Percentiles rank a stretch among this genome's conserved stretches.
Conservation (phyloP, 2,113 vertebrate species). For the Sorex araneus region DNA sequence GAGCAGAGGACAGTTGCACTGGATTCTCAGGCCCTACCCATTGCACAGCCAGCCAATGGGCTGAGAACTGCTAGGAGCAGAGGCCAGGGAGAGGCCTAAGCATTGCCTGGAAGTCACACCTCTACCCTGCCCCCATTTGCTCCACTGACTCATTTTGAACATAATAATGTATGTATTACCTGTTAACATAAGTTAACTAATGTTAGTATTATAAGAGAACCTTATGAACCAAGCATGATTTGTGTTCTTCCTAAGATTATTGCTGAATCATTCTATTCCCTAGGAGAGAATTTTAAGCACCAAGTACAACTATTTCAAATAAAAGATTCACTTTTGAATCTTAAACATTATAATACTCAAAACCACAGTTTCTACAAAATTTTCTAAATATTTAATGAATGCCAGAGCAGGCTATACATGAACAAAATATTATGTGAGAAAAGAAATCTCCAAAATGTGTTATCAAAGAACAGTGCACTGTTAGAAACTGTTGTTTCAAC, state of each 20-base stretch:
- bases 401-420: background rate
- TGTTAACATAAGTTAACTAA: conserved; percentile 33
- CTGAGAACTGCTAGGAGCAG: too few relatives aligned
- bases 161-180: background rate
- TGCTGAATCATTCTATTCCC: background rate
- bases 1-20: too few relatives aligned
- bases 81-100: too few relatives aligned
- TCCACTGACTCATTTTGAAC: background rate
- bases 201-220: conserved; percentile 8
- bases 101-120: too few relatives aligned
- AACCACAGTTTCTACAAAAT: background rate
- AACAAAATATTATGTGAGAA: conserved; percentile 31
- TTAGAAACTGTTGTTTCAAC: conserved; percentile 41
- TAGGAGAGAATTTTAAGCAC: conserved; percentile 49
- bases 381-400: background rate
- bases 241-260: conserved; percentile 11
- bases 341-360: conserved; percentile 7
- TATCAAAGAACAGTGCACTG: background rate
- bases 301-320: conserved; percentile 48
- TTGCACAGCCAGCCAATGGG: too few relatives aligned
- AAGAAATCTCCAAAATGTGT: conserved; percentile 46
- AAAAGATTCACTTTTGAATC: conserved; percentile 31
- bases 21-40: too few relatives aligned
- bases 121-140: too few relatives aligned
- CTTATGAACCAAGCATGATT: conserved; percentile 16